Evolutionary conservation across 1,140 invertebrate genomes (phyloP), one percentile per base, ranked within the genome.

Genomic region (Ephestia elutella): DNA sequence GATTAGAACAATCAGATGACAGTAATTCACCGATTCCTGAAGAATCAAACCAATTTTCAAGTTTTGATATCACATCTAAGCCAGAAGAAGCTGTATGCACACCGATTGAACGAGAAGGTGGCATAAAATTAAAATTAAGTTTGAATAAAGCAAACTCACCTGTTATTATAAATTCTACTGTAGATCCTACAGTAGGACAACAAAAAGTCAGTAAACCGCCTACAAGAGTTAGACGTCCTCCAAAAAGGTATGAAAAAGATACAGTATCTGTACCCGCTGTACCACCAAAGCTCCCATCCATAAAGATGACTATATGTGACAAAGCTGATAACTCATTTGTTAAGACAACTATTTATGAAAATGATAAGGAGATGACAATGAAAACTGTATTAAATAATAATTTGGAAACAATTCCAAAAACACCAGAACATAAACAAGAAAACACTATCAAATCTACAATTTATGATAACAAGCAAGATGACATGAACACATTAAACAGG

Each of bases 231-330:
- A 77, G 87, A 68, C 71, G 86, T 65, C 86, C 86, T 25, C 87
- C 86, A n/a, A 89, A 88, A 62, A 70, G 87, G 51, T 89, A 88
- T 82, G 86, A 88, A 63, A 86, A 83, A 72, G 75, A 79, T 32
- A 70, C 49, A 62, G 58, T 57, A 44, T 19, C 38, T 28, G 71
- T 78, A 54, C 62, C 58, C 57, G 13, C 38, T 20, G n/a, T 56
- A 21, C 71, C 58, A 56, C 53, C 70, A 25, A 86, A 78, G 64
- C 64, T 70, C 28, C 82, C 82, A 25, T 78, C 78, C 51, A 88
- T 88, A 56, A 86, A 86, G 72, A 86, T 88, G 78, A 88, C 86
- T 32, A 88, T 88, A 56, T 88, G 86, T 80, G 86, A 88, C 61
- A 82, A 82, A 76, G 82, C 86, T 56, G 83, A 88, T 48, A 88